Evolutionary conservation across 2,113 vertebrate species (phyloP), one percentile per base, ranked within the genome.

Genomic region (Tapirus terrestris): DNA sequence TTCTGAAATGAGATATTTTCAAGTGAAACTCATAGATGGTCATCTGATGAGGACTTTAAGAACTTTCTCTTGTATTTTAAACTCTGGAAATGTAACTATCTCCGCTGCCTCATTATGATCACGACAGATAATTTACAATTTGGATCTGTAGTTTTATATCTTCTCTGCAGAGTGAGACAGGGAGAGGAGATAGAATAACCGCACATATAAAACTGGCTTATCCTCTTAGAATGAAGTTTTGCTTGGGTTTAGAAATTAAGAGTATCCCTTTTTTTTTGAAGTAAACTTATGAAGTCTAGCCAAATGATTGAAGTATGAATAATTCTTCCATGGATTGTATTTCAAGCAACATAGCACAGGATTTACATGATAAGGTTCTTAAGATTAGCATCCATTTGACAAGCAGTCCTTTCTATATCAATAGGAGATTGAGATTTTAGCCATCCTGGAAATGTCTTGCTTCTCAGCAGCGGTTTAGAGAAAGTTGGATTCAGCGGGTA

Each of bases 291-390:
- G 85, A 96, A 96, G 94, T 96, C 95, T 88, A 81, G 97, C 87
- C 97, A 97, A 96, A 90, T 77, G 92, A 96, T 23, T 97, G 79
- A 97, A 89, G 92, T 88, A 93, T 96, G 83, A 97, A 97, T 97
- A 97, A 97, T 94, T 87, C 83, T 93, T 96, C 95, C 83, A 68
- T 7, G 88, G 95, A 85, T 82, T 96, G 84, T 92, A 93, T 95
- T 97, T 96, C 95, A 91, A 96, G 80, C 80, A 91, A 72, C 63
- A 43, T 29, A 81, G 75, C 51, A 73, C 77, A 96, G 92, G 81
- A 96, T 77, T 92, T 92, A 87, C 65, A 60, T 4, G 77, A 86
- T 89, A 87, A 97, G 51, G 84, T 89, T 82, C 81, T 88, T 80
- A 91, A 91, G 94, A 87, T 90, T 83, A 87, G 60, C 88, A 83